Evolutionary conservation across 2,113 vertebrate species (phyloP), one percentile per base, ranked within the genome.

Genomic region (Xenopus borealis): DNA sequence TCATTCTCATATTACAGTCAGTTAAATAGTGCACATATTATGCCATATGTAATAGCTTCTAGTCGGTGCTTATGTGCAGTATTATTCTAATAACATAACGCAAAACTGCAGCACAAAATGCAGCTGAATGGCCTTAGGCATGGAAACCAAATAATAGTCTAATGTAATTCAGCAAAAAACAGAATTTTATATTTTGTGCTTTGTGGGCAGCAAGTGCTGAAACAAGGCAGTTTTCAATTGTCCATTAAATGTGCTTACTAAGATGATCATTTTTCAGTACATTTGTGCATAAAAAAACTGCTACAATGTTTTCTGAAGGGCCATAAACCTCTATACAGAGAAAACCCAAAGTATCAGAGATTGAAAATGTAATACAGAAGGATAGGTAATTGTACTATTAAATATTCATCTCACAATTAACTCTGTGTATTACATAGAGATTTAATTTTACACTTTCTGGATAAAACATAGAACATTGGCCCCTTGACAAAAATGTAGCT

Each of bases 171-270:
- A 75, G 72, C 72, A 75, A 62, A 50, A 67, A 75, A 69, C 55
- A 69, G 57, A 69, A 20, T 75, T 66, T 69, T 53, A 52, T 47
- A 62, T 62, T 50, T 62, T 62, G 65, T 59, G 72, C 64, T 75
- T 75, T 75, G 72, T 62, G 64, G 72, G 64, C 72, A 75, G 64
- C 64, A 46, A 66, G 55, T 75, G 72, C 65, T 75, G 45, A 75
- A 61, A 75, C 66, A 69, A 68, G 57, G 64, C 65, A 53, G 53
- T 75, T 72, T 68, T 75, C 72, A 62, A 75, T 67, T 67, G 46
- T 62, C 72, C 65, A 75, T 75, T 75, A 69, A 68, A 75, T 75
- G 62, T 69, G 72, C 72, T 68, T 75, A 62, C 58, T 75, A 68
- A 69, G 72, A 69, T 58, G 66, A n/a, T 69, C 57, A 75, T 69